phyloP scores from a whole-genome alignment of 1,140 invertebrate genomes.

The Formica exsecta region DNA sequence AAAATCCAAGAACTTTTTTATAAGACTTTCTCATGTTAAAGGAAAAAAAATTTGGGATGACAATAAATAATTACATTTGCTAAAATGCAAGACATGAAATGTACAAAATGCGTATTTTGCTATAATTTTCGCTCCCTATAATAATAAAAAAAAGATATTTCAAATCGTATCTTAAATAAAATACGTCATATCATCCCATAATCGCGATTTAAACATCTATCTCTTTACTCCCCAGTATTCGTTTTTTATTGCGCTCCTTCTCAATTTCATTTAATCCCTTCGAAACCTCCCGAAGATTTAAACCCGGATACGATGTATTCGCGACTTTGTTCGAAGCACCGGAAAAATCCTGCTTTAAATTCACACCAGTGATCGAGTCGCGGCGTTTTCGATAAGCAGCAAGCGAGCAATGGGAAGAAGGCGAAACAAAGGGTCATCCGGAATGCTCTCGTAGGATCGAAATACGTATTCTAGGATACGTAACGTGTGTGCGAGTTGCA shows the following conservation, averaged over 20 bases:
- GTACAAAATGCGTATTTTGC: background rate
- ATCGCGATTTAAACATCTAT: background rate
- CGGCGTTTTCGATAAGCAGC: background rate
- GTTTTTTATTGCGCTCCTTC: background rate
- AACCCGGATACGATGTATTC: background rate
- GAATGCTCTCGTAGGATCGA: background rate
- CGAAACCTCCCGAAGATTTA: constrained; percentile 1
- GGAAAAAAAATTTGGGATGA: background rate
- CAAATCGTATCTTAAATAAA: background rate
- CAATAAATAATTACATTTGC: background rate
- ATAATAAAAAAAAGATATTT: background rate
- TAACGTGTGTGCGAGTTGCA: constrained; percentile 1
- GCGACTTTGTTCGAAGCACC: constrained; percentile 15
- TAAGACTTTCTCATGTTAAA: background rate
- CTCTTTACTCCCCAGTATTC: background rate
- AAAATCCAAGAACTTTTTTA: background rate
- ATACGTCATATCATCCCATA: background rate
- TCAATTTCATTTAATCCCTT: constrained; percentile 10
- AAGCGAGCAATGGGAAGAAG: constrained; percentile 21
- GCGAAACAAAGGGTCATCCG: background rate
- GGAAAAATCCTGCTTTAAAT: constrained; percentile 21
- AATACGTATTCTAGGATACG: constrained; percentile 25
- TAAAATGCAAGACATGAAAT: background rate
- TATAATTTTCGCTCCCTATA: background rate
- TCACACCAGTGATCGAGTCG: background rate